Percentiles rank a stretch among this genome's conserved stretches.
phyloP scores from a whole-genome alignment of 2,797 vertebrate genomes.

The Kryptopterus vitreolus region DNA sequence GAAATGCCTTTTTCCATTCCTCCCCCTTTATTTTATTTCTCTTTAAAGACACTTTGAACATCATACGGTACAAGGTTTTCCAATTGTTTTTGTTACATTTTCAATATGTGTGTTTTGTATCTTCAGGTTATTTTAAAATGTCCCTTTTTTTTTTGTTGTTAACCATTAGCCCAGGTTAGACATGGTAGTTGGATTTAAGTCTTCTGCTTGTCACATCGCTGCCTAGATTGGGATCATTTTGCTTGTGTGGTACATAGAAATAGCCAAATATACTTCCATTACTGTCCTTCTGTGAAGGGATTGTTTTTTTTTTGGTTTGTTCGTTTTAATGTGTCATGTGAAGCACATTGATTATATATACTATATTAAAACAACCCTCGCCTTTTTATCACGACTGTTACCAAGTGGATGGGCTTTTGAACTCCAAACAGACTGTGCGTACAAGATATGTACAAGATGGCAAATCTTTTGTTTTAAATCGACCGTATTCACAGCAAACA shows the following conservation, averaged over 20 bases:
- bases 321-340: neutral
- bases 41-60: neutral
- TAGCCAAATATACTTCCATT: neutral
- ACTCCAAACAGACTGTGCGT: neutral
- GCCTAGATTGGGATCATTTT: neutral
- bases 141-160: neutral
- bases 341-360: neutral
- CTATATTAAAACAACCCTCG: neutral
- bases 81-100: neutral
- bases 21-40: too few relatives aligned
- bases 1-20: neutral
- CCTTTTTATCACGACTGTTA: neutral
- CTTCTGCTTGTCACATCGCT: neutral
- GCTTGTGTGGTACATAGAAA: neutral
- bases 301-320: neutral
- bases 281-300: conserved; percentile 26
- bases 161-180: neutral
- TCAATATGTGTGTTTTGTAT: neutral
- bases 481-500: conserved; percentile 3
- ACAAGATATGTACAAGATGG: neutral
- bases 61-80: neutral
- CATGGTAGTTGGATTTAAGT: neutral
- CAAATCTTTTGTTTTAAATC: neutral
- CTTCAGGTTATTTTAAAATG: neutral
- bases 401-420: neutral